These are phyloP conservation scores for Orthosia gracilis DNA, from an alignment of 2,888 invertebrate genomes.

Conservation along the genomic window DNA sequence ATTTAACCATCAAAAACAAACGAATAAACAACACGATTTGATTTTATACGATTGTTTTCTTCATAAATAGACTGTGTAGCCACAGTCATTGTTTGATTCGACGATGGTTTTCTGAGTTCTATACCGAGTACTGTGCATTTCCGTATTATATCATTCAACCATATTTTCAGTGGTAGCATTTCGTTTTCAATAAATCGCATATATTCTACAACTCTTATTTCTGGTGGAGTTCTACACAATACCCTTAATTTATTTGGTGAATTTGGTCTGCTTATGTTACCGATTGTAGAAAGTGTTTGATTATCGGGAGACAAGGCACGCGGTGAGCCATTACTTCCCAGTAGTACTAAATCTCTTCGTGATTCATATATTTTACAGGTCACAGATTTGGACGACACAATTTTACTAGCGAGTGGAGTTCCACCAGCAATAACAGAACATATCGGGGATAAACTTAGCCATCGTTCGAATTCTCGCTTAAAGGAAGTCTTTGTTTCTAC, in stretches of 20 bases:
- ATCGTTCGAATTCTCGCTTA: slow-evolving; percentile 59
- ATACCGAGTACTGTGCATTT: slow-evolving; percentile 78
- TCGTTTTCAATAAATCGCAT: slow-evolving; percentile 79
- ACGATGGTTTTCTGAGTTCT: slow-evolving; percentile 39
- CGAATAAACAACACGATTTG: slow-evolving; percentile 86
- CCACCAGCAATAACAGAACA: slow-evolving; percentile 76
- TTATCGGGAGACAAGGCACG: slow-evolving; percentile 29
- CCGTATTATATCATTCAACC: slow-evolving; percentile 78
- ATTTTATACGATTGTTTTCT: slow-evolving; percentile 63
- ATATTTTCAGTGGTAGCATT: slow-evolving; percentile 80
- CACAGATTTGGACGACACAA: slow-evolving; percentile 59
- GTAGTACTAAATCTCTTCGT: slow-evolving; percentile 39
- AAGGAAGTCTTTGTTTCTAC: neutral
- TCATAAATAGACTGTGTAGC: slow-evolving; percentile 40
- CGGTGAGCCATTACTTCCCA: slow-evolving; percentile 24
- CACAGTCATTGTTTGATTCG: slow-evolving; percentile 17
- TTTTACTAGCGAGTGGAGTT: slow-evolving; percentile 36
- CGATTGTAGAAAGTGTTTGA: slow-evolving; percentile 32
- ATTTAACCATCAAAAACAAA: slow-evolving; percentile 80
- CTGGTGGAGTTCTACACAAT: slow-evolving; percentile 70
- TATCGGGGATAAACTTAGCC: slow-evolving; percentile 76
- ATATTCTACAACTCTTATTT: slow-evolving; percentile 77
- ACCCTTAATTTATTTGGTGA: slow-evolving; percentile 22
- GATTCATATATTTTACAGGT: slow-evolving; percentile 54
- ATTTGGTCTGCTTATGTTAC: slow-evolving; percentile 18